Percentiles rank a stretch among this genome's conserved stretches.
Conservation (phyloP, 2,888 invertebrate species). For the Byasa hedistus region DNA sequence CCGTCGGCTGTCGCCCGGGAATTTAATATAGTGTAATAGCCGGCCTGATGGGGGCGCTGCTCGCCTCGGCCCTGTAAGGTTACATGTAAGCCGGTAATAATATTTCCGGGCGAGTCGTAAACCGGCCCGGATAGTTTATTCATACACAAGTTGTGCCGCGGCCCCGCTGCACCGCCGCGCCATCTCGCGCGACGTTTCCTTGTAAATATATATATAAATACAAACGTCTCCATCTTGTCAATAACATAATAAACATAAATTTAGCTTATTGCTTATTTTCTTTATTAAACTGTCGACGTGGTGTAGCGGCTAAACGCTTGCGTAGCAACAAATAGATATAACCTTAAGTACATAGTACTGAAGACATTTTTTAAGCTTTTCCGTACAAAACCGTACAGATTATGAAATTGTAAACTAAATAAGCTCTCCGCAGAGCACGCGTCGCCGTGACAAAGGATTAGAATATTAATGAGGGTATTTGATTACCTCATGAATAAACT, state of each 20-base stretch:
- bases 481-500: conserved; percentile 20
- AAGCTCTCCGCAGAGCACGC: background rate
- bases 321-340: too few relatives aligned
- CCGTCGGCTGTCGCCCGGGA: background rate
- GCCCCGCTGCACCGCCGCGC: background rate
- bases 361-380: too few relatives aligned
- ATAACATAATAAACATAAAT: too few relatives aligned
- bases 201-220: too few relatives aligned
- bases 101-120: conserved; percentile 25
- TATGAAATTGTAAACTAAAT: background rate
- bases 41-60: background rate
- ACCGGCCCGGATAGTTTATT: conserved; percentile 27
- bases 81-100: conserved; percentile 16
- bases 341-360: too few relatives aligned
- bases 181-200: too few relatives aligned
- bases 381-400: too few relatives aligned
- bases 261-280: too few relatives aligned
- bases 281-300: too few relatives aligned
- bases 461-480: conserved; percentile 23
- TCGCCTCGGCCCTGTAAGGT: background rate
- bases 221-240: too few relatives aligned
- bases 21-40: conserved; percentile 2
- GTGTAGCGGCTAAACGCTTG: too few relatives aligned
- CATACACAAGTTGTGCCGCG: conserved; percentile 9
- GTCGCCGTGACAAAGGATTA: background rate